Conservation (phyloP, 2,797 vertebrate genomes). For the Urosaurus nigricauda region DNA sequence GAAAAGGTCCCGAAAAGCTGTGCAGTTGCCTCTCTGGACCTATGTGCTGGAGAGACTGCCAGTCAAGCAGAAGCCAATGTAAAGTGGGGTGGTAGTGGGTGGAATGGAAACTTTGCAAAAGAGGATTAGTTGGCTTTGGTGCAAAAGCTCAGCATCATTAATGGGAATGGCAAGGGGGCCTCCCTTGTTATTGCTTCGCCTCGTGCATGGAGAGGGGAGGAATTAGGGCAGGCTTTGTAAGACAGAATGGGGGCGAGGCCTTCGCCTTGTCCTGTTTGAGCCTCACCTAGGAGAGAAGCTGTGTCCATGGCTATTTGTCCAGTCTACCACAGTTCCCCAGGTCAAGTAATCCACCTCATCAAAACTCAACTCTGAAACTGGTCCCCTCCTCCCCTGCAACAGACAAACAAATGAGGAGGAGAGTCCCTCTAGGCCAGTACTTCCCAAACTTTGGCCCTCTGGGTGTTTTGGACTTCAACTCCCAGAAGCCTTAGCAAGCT, state of each 20-base stretch:
- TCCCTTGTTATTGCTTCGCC: conserved; percentile 44
- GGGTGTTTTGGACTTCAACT: too few species aligned
- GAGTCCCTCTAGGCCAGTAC: not conserved
- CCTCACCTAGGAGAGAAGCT: not conserved
- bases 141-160: conserved; percentile 23
- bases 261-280: not conserved
- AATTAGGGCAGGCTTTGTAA: not conserved
- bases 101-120: conserved; percentile 31
- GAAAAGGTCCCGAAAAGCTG: not conserved
- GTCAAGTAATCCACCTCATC: too few species aligned
- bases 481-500: too few species aligned
- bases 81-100: not conserved
- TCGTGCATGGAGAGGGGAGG: not conserved
- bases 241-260: not conserved
- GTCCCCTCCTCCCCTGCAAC: not conserved
- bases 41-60: not conserved
- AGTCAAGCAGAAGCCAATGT: conserved; percentile 7
- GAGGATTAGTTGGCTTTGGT: conserved; percentile 37
- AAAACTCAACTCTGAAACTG: not conserved
- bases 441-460: too few species aligned
- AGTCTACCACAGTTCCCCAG: not conserved
- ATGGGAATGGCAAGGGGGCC: not conserved
- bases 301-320: too few species aligned
- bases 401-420: too few species aligned
- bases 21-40: not conserved